Percentiles rank a stretch among this genome's conserved stretches.
Evolutionary conservation across 2,888 invertebrate genomes (phyloP).

Genomic region (Poecilus cupreus): DNA sequence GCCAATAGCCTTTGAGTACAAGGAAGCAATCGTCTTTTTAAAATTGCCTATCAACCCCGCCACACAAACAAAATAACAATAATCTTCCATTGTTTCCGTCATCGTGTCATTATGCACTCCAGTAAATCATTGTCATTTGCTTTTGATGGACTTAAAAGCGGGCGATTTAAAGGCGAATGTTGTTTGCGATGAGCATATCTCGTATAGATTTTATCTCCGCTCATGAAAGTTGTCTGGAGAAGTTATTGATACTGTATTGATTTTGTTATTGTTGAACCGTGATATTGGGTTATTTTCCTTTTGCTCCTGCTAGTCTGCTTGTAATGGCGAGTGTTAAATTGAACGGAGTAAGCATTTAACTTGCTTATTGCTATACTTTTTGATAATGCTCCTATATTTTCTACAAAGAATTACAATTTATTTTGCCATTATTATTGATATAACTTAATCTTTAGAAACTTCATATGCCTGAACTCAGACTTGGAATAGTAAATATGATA

Average conservation of each 20-base stretch:
- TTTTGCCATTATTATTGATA: too few relatives aligned
- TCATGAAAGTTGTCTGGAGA: conserved; percentile 19
- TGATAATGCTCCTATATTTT: background rate
- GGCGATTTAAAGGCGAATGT: background rate
- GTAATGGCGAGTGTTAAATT: conserved; percentile 29
- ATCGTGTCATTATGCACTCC: conserved; percentile 30
- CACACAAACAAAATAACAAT: conserved; percentile 29
- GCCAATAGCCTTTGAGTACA: conserved; percentile 2
- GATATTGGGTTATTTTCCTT: conserved; percentile 28
- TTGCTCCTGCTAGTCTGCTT: background rate
- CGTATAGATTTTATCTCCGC: conserved; percentile 28
- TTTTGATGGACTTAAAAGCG: background rate
- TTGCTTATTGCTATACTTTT: conserved; percentile 22
- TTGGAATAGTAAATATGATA: too few relatives aligned
- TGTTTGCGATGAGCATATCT: background rate
- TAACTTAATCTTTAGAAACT: too few relatives aligned
- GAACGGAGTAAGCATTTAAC: conserved; percentile 24
- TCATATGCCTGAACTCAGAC: too few relatives aligned
- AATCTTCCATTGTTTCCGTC: background rate
- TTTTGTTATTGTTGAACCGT: conserved; percentile 32
- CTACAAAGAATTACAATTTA: background rate
- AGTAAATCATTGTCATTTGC: conserved; percentile 19
- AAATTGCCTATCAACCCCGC: conserved; percentile 16
- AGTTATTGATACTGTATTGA: conserved; percentile 44
- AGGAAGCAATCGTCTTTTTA: conserved; percentile 22